Evolutionary conservation across 2,797 vertebrate species (phyloP).

Genomic region (Centropyge bicolor): DNA sequence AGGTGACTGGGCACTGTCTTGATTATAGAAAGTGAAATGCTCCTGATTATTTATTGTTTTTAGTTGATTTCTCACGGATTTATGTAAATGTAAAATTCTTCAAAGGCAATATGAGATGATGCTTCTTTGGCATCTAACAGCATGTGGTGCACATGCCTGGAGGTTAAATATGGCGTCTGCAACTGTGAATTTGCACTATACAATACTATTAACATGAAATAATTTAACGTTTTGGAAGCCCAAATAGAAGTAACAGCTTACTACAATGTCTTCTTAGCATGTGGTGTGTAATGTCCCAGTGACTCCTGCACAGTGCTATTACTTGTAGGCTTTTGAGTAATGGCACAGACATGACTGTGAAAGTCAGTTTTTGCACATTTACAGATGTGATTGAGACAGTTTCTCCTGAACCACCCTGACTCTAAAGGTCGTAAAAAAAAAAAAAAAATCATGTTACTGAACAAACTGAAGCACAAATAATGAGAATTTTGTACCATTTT

Average conservation of each 20-base stretch:
- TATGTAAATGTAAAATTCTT: neutral
- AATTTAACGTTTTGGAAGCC: neutral
- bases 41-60: neutral
- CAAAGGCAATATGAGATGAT: neutral
- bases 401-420: neutral
- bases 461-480: neutral
- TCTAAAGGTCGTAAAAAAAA: no score
- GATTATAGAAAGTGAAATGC: conserved; percentile 22
- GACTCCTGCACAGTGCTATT: neutral
- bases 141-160: neutral
- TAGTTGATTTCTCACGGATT: neutral
- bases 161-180: neutral
- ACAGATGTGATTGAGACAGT: neutral
- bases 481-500: neutral
- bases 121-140: neutral
- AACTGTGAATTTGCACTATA: neutral
- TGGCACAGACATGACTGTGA: neutral
- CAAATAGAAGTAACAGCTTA: neutral
- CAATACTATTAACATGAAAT: neutral
- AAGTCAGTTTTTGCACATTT: neutral
- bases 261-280: neutral
- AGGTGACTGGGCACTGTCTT: conserved; percentile 31
- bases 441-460: no score
- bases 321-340: no score
- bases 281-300: neutral